Evolutionary conservation across 1,140 invertebrate species (phyloP).

Genomic region (Zaprionus africanus): DNA sequence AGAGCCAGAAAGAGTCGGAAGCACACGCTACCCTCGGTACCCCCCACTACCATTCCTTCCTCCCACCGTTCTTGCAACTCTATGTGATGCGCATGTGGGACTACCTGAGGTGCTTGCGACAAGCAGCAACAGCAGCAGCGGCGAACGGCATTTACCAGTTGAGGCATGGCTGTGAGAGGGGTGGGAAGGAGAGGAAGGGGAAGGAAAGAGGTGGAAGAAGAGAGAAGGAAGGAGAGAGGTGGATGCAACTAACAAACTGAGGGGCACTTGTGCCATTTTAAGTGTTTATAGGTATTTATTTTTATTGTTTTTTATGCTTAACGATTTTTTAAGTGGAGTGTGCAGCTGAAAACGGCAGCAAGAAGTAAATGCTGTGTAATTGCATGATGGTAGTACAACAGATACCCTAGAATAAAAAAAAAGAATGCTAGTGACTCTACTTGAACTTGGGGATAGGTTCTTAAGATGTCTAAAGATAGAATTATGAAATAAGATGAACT

Average conservation of each 20-base stretch:
- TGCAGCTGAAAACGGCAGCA: slow-evolving; percentile 44
- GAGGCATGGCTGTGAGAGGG: neutral
- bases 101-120: slow-evolving; percentile 8
- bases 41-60: slow-evolving; percentile 1
- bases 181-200: neutral
- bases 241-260: neutral
- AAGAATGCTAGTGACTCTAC: no score
- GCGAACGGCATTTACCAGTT: neutral
- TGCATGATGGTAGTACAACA: neutral
- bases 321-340: slow-evolving; percentile 79
- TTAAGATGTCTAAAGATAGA: no score
- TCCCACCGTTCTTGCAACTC: neutral
- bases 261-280: slow-evolving; percentile 71
- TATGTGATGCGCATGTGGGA: slow-evolving; percentile 18
- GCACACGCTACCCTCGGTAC: neutral
- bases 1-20: slow-evolving; percentile 1
- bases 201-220: neutral
- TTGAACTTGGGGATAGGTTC: no score
- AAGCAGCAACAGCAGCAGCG: neutral
- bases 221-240: neutral
- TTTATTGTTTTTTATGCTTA: slow-evolving; percentile 82
- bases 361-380: slow-evolving; percentile 2
- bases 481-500: no score
- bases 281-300: slow-evolving; percentile 82
- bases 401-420: slow-evolving; percentile 6